Conservation (phyloP, 1,140 invertebrate genomes). For the Drosophila truncata region DNA sequence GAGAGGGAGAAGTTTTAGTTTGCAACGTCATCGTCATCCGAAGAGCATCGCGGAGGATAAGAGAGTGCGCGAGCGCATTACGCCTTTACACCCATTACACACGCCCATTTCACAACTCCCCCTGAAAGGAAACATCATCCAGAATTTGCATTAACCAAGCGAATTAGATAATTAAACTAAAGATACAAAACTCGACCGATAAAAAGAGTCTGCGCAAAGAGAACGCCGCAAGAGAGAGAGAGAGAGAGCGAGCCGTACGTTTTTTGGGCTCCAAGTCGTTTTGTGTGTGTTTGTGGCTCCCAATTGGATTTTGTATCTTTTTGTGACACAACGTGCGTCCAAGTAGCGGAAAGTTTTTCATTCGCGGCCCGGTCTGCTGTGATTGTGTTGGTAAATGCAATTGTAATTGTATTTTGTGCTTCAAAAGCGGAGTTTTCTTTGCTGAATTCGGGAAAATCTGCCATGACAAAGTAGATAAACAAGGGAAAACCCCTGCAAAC, state of each 20-base stretch:
- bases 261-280: conserved; percentile 43
- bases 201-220: conserved; percentile 56
- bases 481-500: conserved; percentile 14
- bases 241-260: conserved; percentile 11
- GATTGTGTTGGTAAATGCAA: conserved; percentile 32
- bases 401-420: conserved; percentile 28
- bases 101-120: conserved; percentile 68
- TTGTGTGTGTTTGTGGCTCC: conserved; percentile 53
- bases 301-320: conserved; percentile 77
- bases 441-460: conserved; percentile 13
- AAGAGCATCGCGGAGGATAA: conserved; percentile 36
- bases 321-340: conserved; percentile 77
- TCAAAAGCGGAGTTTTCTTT: conserved; percentile 18
- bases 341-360: conserved; percentile 77
- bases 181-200: conserved; percentile 19
- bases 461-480: conserved; percentile 3
- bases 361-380: conserved; percentile 20
- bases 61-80: conserved; percentile 78
- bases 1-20: conserved; percentile 22
- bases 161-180: conserved; percentile 31
- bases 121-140: conserved; percentile 26
- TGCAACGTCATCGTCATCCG: conserved; percentile 52
- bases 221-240: conserved; percentile 9
- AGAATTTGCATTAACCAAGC: conserved; percentile 31
- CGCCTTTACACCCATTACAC: conserved; percentile 52